Evolutionary conservation across 2,888 invertebrate species (phyloP).

Genomic region (Dolichopus griseipennis): DNA sequence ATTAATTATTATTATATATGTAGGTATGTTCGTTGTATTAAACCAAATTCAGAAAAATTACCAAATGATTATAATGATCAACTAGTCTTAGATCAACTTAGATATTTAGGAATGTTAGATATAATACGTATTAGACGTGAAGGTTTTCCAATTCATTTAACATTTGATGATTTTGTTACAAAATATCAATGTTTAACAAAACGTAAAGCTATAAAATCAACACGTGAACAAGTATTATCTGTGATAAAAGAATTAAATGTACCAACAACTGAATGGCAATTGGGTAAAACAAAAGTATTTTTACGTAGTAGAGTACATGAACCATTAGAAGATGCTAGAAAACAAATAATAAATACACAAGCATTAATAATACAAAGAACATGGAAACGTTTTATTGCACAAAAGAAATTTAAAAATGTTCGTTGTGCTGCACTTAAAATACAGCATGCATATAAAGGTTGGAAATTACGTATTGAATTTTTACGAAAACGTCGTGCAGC

Average conservation of each 20-base stretch:
- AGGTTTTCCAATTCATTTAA: constrained; percentile 80
- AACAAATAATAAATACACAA: constrained; percentile 57
- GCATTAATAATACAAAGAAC: constrained; percentile 68
- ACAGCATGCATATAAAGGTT: constrained; percentile 77
- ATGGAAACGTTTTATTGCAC: constrained; percentile 58
- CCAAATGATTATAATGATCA: constrained; percentile 70
- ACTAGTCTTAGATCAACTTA: constrained; percentile 76
- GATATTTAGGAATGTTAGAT: constrained; percentile 87
- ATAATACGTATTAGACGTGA: constrained; percentile 84
- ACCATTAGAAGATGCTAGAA: constrained; percentile 71
- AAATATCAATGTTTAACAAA: constrained; percentile 64
- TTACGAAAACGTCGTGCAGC: constrained; percentile 72
- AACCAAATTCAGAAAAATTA: constrained; percentile 77
- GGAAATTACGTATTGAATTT: constrained; percentile 75
- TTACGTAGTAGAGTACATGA: constrained; percentile 70
- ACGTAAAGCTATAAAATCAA: constrained; percentile 29
- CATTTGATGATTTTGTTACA: constrained; percentile 63
- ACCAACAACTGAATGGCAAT: constrained; percentile 74
- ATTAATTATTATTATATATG: neutral
- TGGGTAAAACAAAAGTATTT: constrained; percentile 80
- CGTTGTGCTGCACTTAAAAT: constrained; percentile 62
- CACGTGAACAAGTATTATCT: constrained; percentile 30
- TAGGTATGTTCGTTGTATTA: constrained; percentile 85
- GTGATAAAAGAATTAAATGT: constrained; percentile 58
- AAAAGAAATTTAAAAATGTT: constrained; percentile 58